A percentile compares a stretch with the other conserved stretches of the same genome.
These are phyloP conservation scores for Thunnus thynnus DNA, from an alignment of 2,113 vertebrate species.

Conservation along the genomic window DNA sequence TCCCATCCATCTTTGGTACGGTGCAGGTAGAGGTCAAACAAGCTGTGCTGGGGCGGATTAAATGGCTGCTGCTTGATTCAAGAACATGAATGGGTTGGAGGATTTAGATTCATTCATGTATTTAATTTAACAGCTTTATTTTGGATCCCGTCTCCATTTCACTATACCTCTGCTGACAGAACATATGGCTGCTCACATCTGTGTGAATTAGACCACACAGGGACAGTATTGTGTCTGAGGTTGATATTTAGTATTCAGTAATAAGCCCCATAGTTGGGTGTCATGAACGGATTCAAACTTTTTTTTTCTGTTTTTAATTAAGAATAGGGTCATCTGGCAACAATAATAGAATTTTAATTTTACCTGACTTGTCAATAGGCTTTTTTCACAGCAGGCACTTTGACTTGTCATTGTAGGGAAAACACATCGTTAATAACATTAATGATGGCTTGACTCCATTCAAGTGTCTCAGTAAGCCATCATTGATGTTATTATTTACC, in stretches of 20 bases:
- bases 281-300: background rate
- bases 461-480: no score
- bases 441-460: no score
- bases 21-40: conserved; percentile 53
- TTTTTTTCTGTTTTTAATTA: no score
- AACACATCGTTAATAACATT: no score
- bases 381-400: no score
- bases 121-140: conserved; percentile 14
- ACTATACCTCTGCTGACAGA: conserved; percentile 5
- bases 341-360: background rate
- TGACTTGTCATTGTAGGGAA: no score
- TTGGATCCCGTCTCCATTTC: background rate
- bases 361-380: no score
- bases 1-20: conserved; percentile 25
- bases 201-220: background rate
- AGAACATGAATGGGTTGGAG: conserved; percentile 21
- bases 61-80: conserved; percentile 18
- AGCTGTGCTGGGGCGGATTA: background rate
- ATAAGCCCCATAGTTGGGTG: background rate
- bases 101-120: conserved; percentile 39
- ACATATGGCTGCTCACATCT: conserved; percentile 30
- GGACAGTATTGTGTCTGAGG: background rate
- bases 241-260: background rate
- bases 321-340: background rate
- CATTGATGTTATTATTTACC: no score